Evolutionary conservation across 2,113 vertebrate genomes (phyloP).

Genomic region (Cichladusa arquata): DNA sequence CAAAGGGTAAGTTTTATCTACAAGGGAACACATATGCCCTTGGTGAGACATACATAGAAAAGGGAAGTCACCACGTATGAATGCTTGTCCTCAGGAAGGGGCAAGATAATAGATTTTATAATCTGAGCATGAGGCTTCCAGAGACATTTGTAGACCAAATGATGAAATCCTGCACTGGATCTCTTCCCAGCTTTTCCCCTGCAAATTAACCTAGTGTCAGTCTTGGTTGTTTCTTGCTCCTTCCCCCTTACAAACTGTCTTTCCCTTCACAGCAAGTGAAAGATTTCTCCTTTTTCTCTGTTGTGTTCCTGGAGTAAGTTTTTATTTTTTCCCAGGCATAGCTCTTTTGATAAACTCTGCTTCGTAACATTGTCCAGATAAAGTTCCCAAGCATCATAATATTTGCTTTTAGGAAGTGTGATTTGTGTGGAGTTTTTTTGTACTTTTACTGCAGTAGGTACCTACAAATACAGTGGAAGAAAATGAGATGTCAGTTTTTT

Average conservation of each 20-base stretch:
- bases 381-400: neutral
- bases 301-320: neutral
- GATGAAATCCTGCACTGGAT: neutral
- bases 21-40: neutral
- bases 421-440: neutral
- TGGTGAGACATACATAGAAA: neutral
- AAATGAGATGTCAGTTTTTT: neutral
- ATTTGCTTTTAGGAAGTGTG: neutral
- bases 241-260: accelerated
- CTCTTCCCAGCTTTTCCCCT: neutral
- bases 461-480: neutral
- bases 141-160: neutral
- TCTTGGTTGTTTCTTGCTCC: neutral
- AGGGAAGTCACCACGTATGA: accelerated
- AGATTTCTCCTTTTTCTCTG: neutral
- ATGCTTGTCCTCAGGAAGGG: neutral
- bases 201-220: too few species aligned
- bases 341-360: neutral
- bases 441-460: neutral
- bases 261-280: neutral
- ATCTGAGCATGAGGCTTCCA: neutral
- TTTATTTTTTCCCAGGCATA: neutral
- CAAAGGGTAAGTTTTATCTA: neutral
- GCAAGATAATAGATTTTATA: neutral
- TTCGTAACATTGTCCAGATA: neutral